These are phyloP conservation scores for Orthonevra nobilis DNA, from an alignment of 2,888 invertebrate genomes.

Conservation along the genomic window DNA sequence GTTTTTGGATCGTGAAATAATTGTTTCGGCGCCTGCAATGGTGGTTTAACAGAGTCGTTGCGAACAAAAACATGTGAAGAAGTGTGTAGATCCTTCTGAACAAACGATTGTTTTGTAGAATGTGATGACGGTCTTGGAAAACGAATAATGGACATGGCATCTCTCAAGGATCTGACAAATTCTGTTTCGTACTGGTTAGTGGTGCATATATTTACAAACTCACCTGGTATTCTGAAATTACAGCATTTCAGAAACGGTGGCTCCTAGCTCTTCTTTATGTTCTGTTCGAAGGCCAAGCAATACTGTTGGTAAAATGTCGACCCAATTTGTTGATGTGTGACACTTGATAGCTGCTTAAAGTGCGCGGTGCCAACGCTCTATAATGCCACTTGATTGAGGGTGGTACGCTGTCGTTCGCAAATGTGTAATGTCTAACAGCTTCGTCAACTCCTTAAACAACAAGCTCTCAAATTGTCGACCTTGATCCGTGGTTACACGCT, in stretches of 20 bases:
- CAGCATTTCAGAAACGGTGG: not conserved
- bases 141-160: not conserved
- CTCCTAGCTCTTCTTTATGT: not conserved
- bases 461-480: not conserved
- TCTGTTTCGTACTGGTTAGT: not conserved
- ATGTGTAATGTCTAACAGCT: not conserved
- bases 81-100: not conserved
- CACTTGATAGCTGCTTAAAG: not conserved
- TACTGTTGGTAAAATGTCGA: not conserved
- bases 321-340: slow-evolving; percentile 1
- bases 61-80: not conserved
- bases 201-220: not conserved
- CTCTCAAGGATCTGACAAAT: not conserved
- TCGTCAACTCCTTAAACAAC: not conserved
- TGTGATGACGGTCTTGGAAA: not conserved
- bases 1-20: not conserved
- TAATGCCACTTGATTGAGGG: not conserved
- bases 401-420: slow-evolving; percentile 10
- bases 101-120: not conserved
- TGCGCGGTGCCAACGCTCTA: not conserved
- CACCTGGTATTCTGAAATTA: not conserved
- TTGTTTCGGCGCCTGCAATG: not conserved
- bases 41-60: not conserved
- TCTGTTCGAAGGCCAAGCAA: not conserved
- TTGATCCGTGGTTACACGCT: no score